These are phyloP conservation scores for Amphimallon solstitiale DNA, from an alignment of 2,888 invertebrate genomes.

Conservation along the genomic window DNA sequence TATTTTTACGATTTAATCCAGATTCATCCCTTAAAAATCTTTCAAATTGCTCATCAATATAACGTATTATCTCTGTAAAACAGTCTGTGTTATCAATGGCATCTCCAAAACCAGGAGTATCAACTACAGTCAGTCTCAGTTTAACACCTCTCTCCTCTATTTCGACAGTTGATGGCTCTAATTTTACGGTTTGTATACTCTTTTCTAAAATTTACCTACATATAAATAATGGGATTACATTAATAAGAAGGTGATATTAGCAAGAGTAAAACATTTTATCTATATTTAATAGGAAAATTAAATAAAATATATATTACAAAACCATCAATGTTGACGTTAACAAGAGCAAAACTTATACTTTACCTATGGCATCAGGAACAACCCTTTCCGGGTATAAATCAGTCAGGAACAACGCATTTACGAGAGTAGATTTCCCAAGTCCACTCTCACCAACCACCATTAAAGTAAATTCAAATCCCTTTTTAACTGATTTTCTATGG, in stretches of 20 bases:
- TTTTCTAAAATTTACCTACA: constrained; percentile 70
- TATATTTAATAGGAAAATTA: neutral
- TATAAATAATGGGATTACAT: no score
- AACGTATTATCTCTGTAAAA: constrained; percentile 93
- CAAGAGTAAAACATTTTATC: neutral
- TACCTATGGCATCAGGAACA: constrained; percentile 88
- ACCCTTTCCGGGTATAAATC: constrained; percentile 94
- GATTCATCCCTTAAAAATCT: constrained; percentile 91
- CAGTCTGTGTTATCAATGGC: constrained; percentile 94
- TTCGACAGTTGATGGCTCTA: constrained; percentile 95
- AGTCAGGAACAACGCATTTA: constrained; percentile 93
- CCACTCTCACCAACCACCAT: constrained; percentile 92
- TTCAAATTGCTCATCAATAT: constrained; percentile 98
- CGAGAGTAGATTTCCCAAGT: constrained; percentile 93
- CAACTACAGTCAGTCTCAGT: constrained; percentile 90
- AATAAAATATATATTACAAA: constrained; percentile 5
- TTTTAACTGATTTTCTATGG: constrained; percentile 96
- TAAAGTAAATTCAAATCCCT: constrained; percentile 96
- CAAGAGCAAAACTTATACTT: constrained; percentile 48
- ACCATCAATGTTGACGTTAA: neutral
- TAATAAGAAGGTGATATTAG: neutral
- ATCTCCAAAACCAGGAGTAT: constrained; percentile 96
- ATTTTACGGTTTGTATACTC: constrained; percentile 90
- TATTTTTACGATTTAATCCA: constrained; percentile 94
- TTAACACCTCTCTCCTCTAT: constrained; percentile 97